A percentile compares a stretch with the other conserved stretches of the same genome.
Evolutionary conservation across 1,140 invertebrate species (phyloP).

Genomic region (Drosophila chauvacae): DNA sequence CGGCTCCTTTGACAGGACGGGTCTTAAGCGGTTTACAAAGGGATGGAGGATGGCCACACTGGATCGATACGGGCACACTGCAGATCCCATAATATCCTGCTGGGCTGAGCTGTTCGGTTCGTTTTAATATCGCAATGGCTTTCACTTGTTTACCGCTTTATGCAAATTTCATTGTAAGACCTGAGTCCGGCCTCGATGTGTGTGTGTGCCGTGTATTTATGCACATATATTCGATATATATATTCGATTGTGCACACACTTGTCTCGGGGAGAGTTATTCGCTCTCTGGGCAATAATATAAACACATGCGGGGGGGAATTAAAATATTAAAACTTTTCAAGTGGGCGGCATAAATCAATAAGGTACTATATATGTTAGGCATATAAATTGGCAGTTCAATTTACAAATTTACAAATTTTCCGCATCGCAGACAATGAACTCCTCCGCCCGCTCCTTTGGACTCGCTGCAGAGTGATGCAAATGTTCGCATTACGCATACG

Average conservation of each 20-base stretch:
- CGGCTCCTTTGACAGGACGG: conserved; percentile 25
- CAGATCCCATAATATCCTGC: conserved; percentile 49
- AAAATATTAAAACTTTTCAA: conserved; percentile 56
- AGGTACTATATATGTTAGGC: conserved; percentile 12
- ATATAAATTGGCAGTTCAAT: conserved; percentile 11
- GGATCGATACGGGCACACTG: conserved; percentile 24
- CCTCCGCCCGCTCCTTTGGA: background rate
- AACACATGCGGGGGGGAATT: conserved; percentile 26
- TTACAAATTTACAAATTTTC: conserved; percentile 20
- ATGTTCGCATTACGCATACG: conserved; percentile 35
- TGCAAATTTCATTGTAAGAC: conserved; percentile 53
- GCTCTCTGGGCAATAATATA: conserved; percentile 29
- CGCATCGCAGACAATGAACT: conserved; percentile 13
- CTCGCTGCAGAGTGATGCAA: background rate
- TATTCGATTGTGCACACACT: background rate
- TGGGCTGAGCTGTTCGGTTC: conserved; percentile 14
- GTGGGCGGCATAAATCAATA: conserved; percentile 43
- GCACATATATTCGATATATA: background rate
- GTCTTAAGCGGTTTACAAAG: conserved; percentile 22
- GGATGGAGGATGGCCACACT: background rate
- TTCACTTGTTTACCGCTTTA: conserved; percentile 64
- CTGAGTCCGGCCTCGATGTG: conserved; percentile 1
- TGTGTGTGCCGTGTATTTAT: background rate
- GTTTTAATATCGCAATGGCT: conserved; percentile 58
- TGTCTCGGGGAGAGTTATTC: conserved; percentile 24